Percentiles rank a stretch among this genome's conserved stretches.
These are phyloP conservation scores for Stenurella melanura DNA, from an alignment of 2,888 invertebrate genomes.

Conservation along the genomic window DNA sequence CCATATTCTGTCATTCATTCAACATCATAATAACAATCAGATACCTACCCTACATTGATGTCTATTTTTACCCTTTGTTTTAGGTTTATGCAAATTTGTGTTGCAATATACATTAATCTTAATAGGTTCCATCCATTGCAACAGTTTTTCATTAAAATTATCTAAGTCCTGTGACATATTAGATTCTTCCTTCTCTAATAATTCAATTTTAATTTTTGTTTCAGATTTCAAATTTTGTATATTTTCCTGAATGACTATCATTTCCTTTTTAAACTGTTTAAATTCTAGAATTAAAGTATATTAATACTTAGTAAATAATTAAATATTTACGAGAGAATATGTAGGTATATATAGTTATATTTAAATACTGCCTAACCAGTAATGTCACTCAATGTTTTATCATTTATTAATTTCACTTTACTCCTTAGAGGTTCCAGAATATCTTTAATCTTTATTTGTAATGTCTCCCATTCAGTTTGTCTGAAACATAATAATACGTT, in stretches of 20 bases:
- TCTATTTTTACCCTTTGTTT: conserved; percentile 45
- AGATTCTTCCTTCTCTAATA: conserved; percentile 59
- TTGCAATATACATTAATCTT: conserved; percentile 45
- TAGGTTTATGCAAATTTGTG: conserved; percentile 37
- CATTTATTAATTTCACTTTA: conserved; percentile 54
- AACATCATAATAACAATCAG: too few species aligned
- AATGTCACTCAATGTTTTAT: conserved; percentile 55
- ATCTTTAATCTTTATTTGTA: conserved; percentile 53
- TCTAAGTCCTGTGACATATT: conserved; percentile 62
- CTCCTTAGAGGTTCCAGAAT: conserved; percentile 53
- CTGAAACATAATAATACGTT: conserved; percentile 16
- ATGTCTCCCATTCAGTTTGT: conserved; percentile 47
- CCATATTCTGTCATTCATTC: too few species aligned
- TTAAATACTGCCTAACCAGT: conserved; percentile 40
- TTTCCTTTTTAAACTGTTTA: conserved; percentile 64
- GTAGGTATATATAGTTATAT: conserved; percentile 8
- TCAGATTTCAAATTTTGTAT: conserved; percentile 61
- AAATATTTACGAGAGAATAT: conserved; percentile 13
- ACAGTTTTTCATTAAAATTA: conserved; percentile 63
- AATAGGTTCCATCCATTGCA: conserved; percentile 63
- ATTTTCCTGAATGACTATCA: conserved; percentile 65
- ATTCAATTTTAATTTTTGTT: conserved; percentile 57
- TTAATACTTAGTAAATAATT: conserved; percentile 13
- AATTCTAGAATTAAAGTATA: conserved; percentile 58
- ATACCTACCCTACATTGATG: conserved; percentile 56